A percentile compares a stretch with the other conserved stretches of the same genome.
These are phyloP conservation scores for Pecten maximus DNA, from an alignment of 2,888 invertebrate genomes.

Conservation along the genomic window DNA sequence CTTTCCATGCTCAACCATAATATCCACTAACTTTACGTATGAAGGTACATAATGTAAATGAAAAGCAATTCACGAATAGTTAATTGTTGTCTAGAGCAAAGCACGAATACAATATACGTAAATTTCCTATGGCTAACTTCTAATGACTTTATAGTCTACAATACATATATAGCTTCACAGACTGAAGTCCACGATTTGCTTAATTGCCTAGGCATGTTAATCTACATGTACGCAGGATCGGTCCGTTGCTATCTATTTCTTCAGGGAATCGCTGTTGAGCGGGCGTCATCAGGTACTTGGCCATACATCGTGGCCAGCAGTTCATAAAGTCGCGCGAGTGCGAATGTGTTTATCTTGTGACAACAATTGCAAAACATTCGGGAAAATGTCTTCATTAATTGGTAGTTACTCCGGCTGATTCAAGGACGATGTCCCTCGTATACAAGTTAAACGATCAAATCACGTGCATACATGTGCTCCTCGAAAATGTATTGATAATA, in stretches of 20 bases:
- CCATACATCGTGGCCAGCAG: neutral
- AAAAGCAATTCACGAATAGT: slow-evolving; percentile 12
- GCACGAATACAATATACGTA: neutral
- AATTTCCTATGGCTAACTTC: neutral
- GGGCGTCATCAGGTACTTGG: neutral
- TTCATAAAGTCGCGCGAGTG: neutral
- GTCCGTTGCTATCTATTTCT: neutral
- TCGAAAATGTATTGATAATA: neutral
- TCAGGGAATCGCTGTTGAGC: neutral
- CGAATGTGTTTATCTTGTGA: slow-evolving; percentile 20
- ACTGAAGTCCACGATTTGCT: neutral
- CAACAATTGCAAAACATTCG: neutral
- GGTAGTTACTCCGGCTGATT: neutral
- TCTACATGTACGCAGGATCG: neutral
- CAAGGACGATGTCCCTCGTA: neutral
- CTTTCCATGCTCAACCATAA: neutral
- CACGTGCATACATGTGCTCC: neutral
- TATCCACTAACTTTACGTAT: slow-evolving; percentile 3
- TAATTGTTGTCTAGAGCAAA: neutral
- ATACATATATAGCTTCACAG: neutral
- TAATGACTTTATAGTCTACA: neutral
- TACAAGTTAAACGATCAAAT: neutral
- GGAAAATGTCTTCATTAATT: neutral
- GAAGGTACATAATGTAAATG: neutral
- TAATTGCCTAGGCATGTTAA: neutral